Percentiles rank a stretch among this genome's conserved stretches.
Evolutionary conservation across 2,888 invertebrate genomes (phyloP).

Genomic region (Caenorhabditis angaria): DNA sequence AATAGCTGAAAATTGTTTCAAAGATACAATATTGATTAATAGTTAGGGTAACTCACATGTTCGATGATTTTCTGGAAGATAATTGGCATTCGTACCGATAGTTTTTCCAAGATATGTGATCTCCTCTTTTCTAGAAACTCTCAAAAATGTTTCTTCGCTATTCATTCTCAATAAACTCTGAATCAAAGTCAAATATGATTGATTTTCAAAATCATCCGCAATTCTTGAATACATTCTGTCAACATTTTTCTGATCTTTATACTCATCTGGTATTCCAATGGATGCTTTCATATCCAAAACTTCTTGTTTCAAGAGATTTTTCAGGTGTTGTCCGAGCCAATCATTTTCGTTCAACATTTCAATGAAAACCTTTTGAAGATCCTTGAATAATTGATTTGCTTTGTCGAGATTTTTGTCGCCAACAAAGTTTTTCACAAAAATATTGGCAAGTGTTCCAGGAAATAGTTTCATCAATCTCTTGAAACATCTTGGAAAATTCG

Average conservation of each 20-base stretch:
- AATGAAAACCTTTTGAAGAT: not conserved
- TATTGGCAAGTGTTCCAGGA: not conserved
- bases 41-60: not conserved
- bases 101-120: not conserved
- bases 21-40: not conserved
- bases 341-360: not conserved
- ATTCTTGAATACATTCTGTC: not conserved
- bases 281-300: not conserved
- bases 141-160: not conserved
- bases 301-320: not conserved
- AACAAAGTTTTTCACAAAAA: not conserved
- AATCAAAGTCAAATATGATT: slow-evolving; percentile 3
- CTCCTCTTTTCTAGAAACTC: slow-evolving; percentile 5
- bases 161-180: not conserved
- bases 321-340: not conserved
- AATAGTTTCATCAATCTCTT: too few species aligned
- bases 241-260: not conserved
- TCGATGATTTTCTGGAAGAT: not conserved
- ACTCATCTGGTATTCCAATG: not conserved
- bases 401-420: not conserved
- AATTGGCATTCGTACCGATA: not conserved
- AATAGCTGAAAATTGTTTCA: not conserved
- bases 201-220: not conserved
- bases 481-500: too few species aligned
- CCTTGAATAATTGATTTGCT: not conserved